Base-by-base conservation (phyloP, 2,113 vertebrate genomes). In the Puffinus mauretanicus region DNA sequence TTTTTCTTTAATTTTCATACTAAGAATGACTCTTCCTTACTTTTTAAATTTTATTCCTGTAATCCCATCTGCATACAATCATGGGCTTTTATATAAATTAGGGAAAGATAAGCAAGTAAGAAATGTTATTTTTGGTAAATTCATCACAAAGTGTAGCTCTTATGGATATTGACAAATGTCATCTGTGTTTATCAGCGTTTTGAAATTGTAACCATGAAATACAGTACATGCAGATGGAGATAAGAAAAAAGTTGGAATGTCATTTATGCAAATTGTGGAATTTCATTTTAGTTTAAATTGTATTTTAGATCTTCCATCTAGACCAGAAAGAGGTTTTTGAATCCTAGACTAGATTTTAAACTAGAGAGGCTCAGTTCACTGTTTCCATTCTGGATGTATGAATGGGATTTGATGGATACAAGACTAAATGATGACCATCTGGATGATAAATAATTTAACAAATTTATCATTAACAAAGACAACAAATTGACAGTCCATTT, bases 161-260 rank as follows among this genome's bases (percentile, higher is more conserved):
- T 25, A 34, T 1, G 4, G 16, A 13, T 75, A 71, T 26, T 46
- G 27, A 57, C 4, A 38, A 38, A 14, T 24, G 1, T 30, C 4
- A 81, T 65, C 30, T 69, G 8, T 4, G 29, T 85, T 83, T 17
- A 24, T 58, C 15, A 38, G 4, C 4, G 66, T 36, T 82, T n/a
- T 76, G 11, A 64, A 66, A 64, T 27, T 38, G 1, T 15, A 52
- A 2, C 4, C 5, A 42, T 38, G 29, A 60, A 69, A 73, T 55
- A 34, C 3, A 36, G 6, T 11, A 36, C 9, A 22, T 1, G 7
- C 1, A 2, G 2, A 29, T 13, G 9, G 38, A 82, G 1, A 49
- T 18, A 44, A 79, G 7, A 26, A 38, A 69, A 40, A 66, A 20
- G 0, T 8, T 70, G 11, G 7, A 46, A 69, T 3, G 0, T 18